Base-by-base conservation (phyloP, 1,140 invertebrate species). In the Drosophila varians region DNA sequence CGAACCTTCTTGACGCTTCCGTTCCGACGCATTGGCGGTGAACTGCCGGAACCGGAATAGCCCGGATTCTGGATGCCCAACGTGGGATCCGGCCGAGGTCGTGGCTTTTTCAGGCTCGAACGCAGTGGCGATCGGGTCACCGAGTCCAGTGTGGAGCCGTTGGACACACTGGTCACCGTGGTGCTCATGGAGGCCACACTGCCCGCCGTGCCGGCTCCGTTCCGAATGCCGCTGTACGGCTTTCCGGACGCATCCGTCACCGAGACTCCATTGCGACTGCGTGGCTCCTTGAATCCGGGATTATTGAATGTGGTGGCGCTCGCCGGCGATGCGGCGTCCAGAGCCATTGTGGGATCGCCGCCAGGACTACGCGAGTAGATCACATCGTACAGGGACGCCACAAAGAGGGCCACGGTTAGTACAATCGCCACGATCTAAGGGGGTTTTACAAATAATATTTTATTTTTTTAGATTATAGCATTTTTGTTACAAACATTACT, bases 1-100 rank as follows among this genome's bases (percentile, higher is more conserved):
- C 96, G 93, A 9, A 97, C 96, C 92, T 97, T 96, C 84, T 97
- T 97, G 61, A 96, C 95, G 72, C 95, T 96, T 1, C 96, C 96
- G 74, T 96, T 96, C 36, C 96, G 93, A 18, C 95, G 94, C 9
- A 96, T 91, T 0, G 96, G 95, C 8, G 79, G 96, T 8, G 96
- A 96, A 56, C 95, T 94, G 1, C 95, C 94, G 1, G 95, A 96
- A 74, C 96, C 96, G 7, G 91, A 92, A 54, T 93, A 93, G 3
- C 93, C 93, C 0, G 96, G 96, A 92, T 97, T 97, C 64, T 96
- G 96, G 28, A 96, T 96, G n/a, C 96, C 96, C 14, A 96, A 91
- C 21, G 93, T 94, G 54, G 93, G 60, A 83, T 92, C 89, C 62
- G 91, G 65, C 47, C 92, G 77, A 14, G 95, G 92, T 64, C 95